Evolutionary conservation across 1,140 invertebrate species (phyloP), one percentile per base, ranked within the genome.

Genomic region (Phortica variegata): DNA sequence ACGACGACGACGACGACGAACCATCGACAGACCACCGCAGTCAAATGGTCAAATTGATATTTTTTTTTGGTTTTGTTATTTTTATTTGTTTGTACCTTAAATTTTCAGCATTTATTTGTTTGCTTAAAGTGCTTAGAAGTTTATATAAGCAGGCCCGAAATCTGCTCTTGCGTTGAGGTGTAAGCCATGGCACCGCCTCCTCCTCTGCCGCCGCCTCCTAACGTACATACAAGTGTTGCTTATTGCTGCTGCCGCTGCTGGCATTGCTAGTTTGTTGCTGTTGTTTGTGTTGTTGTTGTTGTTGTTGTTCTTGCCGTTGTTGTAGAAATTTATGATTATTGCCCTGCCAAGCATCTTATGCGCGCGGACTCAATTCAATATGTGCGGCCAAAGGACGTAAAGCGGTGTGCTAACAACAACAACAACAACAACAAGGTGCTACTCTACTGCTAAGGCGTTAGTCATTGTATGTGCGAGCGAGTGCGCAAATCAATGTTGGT

Each of bases 271-370:
- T 37, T 36, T 16, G 48, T 26, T 38, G n/a, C n/a, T n/a, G n/a
- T 36, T 21, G 21, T 37, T 32, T 36, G 29, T 16, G 50, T 43
- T 47, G 26, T 15, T 15, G n/a, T 34, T 34, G 32, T 13, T n/a
- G 32, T 34, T 19, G 36, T 18, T 40, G 40, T 38, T 26, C 37
- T 16, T 31, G 44, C 39, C 43, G 63, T 66, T 66, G 60, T 66
- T 66, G 63, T 63, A 63, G 63, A 66, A 66, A 66, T 66, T 66
- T 66, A 66, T 66, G 63, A 66, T 66, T 66, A 66, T 66, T 66
- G 63, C 63, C 63, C 63, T 66, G 63, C 63, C 63, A 66, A 66
- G 60, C 56, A 60, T 66, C 63, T 66, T 66, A 66, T 62, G 62
- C 59, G 59, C 39, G 49, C 62, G 51, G 54, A 66, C 62, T 66